Evolutionary conservation across 2,113 vertebrate species (phyloP), one percentile per base, ranked within the genome.

Genomic region (Pygoscelis antarcticus): DNA sequence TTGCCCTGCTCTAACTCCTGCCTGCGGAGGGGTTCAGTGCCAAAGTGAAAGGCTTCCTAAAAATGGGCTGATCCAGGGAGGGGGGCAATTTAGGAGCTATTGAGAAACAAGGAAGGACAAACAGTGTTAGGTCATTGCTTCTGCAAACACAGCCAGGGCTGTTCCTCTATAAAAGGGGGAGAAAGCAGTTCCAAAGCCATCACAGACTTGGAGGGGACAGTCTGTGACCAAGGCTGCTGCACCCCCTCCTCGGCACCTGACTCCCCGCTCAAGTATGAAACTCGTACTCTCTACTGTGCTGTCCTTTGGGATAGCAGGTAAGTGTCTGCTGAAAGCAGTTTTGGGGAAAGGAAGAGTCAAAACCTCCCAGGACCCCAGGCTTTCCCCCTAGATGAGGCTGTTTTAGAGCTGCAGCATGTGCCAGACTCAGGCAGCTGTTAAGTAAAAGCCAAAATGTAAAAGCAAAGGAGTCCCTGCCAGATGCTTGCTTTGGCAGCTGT

Each of bases 91-190:
- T 77, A 66, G 78, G 46, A 95, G 81, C 91, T 96, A 97, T 98
- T 97, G 97, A 97, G 97, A 97, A 98, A 98, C 91, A 83, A 97
- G 94, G 97, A 96, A 97, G 95, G 94, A 97, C 95, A 98, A 98
- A 97, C 94, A 97, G 91, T 4, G 71, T 97, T 97, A 97, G 97
- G 97, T 97, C 97, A 97, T 96, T 87, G 89, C 95, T 97, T 96
- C 83, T 97, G 97, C 97, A 97, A 98, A 97, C 92, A 92, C 75
- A 71, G 96, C 95, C 90, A 93, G 83, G 55, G 83, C 75, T 64
- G 77, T 58, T 90, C n/a, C 60, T 88, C 97, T 98, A 98, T 98
- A 98, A 97, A 98, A 97, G 58, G 83, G 87, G 51, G 32, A 75
- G 88, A 71, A 88, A 96, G 87, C 47, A 1, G 89, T 36, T 86